Conservation (phyloP, 1,140 invertebrate genomes). For the Doryteuthis pealeii region DNA sequence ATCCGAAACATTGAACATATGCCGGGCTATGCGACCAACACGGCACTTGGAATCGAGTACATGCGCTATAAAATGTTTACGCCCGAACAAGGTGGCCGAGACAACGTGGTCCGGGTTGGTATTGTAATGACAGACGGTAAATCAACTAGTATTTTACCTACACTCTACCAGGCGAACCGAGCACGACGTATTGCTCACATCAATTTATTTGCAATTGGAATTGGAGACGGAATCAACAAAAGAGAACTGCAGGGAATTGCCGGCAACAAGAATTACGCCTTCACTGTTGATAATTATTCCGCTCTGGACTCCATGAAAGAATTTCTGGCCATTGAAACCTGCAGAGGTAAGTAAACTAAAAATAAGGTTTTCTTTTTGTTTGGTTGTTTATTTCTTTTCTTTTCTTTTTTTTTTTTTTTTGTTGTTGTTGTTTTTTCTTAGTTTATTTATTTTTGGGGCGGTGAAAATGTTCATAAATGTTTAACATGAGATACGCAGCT, state of each 20-base stretch:
- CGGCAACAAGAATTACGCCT: constrained; percentile 26
- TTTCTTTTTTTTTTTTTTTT: too few relatives aligned
- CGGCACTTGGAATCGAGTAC: constrained; percentile 42
- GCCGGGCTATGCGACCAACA: constrained; percentile 44
- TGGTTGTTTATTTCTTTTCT: too few relatives aligned
- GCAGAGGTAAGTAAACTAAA: constrained; percentile 33
- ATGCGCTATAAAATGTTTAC: constrained; percentile 37
- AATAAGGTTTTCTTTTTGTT: too few relatives aligned
- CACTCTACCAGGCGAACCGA: constrained; percentile 21
- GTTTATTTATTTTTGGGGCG: too few relatives aligned
- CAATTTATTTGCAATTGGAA: constrained; percentile 24
- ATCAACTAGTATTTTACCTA: constrained; percentile 19
- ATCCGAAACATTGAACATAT: constrained; percentile 24
- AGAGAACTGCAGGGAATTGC: constrained; percentile 1
- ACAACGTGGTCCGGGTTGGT: constrained; percentile 17
- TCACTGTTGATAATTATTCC: constrained; percentile 35
- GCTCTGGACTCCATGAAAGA: constrained; percentile 38
- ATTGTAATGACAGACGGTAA: constrained; percentile 29
- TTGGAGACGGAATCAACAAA: constrained; percentile 24
- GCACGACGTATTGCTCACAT: constrained; percentile 23
- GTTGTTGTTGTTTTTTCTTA: too few relatives aligned
- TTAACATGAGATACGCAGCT: too few relatives aligned
- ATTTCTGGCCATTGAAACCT: constrained; percentile 38
- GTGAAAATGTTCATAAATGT: too few relatives aligned
- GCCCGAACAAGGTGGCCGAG: constrained; percentile 33